Evolutionary conservation across 1,140 invertebrate genomes (phyloP).

Genomic region (Antheraea pernyi): DNA sequence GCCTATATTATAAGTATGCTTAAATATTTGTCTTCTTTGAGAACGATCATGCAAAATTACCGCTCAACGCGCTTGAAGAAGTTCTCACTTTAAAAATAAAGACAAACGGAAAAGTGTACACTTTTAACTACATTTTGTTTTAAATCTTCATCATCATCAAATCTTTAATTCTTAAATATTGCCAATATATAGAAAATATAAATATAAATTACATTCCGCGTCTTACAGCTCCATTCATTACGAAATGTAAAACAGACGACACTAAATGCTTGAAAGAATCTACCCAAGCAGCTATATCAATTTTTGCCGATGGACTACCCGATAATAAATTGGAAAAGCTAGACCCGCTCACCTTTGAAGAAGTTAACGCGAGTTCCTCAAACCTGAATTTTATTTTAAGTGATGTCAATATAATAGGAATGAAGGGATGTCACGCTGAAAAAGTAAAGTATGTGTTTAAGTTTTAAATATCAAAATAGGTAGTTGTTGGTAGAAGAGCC

Average conservation of each 20-base stretch:
- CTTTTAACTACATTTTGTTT: too few relatives aligned
- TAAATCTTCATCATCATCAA: too few relatives aligned
- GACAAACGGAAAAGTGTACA: too few relatives aligned
- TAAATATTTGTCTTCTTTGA: too few relatives aligned
- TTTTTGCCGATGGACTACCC: slow-evolving; percentile 40
- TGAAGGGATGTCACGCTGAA: slow-evolving; percentile 21
- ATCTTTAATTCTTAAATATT: too few relatives aligned
- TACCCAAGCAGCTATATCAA: slow-evolving; percentile 27
- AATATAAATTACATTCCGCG: background rate
- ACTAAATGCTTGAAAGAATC: slow-evolving; percentile 39
- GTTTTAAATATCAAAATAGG: too few relatives aligned
- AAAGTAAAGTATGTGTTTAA: slow-evolving; percentile 12
- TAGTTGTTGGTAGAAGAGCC: too few relatives aligned
- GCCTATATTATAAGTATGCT: too few relatives aligned
- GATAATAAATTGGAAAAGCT: slow-evolving; percentile 32
- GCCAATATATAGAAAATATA: too few relatives aligned
- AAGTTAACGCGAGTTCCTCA: slow-evolving; percentile 29
- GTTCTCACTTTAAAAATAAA: too few relatives aligned
- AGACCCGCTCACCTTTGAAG: slow-evolving; percentile 34
- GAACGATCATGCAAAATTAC: too few relatives aligned
- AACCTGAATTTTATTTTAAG: slow-evolving; percentile 37
- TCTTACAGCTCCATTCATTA: slow-evolving; percentile 30
- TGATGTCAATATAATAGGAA: slow-evolving; percentile 31
- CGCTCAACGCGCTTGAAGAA: too few relatives aligned
- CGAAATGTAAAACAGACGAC: slow-evolving; percentile 42